These are phyloP conservation scores for Stomatorhinus ivindoensis DNA, from an alignment of 2,113 vertebrate species.

Conservation along the genomic window DNA sequence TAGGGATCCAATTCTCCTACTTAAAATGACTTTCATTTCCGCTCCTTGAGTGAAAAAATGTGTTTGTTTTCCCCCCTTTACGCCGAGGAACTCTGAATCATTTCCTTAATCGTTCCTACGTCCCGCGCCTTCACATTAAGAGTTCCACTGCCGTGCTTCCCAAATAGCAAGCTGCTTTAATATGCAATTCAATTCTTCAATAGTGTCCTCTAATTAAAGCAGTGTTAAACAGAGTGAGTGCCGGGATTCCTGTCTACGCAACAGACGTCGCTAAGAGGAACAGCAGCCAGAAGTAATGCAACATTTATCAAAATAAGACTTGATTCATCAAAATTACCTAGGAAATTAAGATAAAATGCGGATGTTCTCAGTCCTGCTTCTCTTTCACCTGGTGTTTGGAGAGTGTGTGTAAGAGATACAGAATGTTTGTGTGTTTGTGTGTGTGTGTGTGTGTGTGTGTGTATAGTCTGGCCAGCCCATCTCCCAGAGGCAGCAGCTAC, in stretches of 20 bases:
- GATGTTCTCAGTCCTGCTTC: neutral
- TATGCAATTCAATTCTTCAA: slow-evolving; percentile 38
- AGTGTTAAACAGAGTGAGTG: slow-evolving; percentile 25
- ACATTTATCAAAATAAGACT: slow-evolving; percentile 11
- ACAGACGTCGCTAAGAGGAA: slow-evolving; percentile 9
- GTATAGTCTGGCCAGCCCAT: slow-evolving; percentile 36
- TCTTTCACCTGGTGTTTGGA: slow-evolving; percentile 2
- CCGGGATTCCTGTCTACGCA: slow-evolving; percentile 14
- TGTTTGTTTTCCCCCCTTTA: slow-evolving; percentile 12
- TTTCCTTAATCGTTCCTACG: slow-evolving; percentile 13
- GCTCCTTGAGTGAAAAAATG: slow-evolving; percentile 23
- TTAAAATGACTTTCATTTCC: slow-evolving; percentile 21
- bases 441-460: slow-evolving; percentile 10
- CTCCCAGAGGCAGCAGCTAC: slow-evolving; percentile 20
- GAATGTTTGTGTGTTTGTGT: neutral
- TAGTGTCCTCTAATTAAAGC: slow-evolving; percentile 30
- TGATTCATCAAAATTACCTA: neutral
- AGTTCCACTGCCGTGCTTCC: neutral
- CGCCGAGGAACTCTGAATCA: slow-evolving; percentile 5
- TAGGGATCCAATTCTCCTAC: neutral
- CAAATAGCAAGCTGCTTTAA: slow-evolving; percentile 23
- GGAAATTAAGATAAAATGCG: neutral
- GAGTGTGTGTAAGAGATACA: neutral
- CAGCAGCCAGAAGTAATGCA: slow-evolving; percentile 7
- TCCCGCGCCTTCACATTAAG: slow-evolving; percentile 15